Percentiles rank a stretch among this genome's conserved stretches.
Evolutionary conservation across 2,888 invertebrate species (phyloP).

Genomic region (Tryphoninae sp.): DNA sequence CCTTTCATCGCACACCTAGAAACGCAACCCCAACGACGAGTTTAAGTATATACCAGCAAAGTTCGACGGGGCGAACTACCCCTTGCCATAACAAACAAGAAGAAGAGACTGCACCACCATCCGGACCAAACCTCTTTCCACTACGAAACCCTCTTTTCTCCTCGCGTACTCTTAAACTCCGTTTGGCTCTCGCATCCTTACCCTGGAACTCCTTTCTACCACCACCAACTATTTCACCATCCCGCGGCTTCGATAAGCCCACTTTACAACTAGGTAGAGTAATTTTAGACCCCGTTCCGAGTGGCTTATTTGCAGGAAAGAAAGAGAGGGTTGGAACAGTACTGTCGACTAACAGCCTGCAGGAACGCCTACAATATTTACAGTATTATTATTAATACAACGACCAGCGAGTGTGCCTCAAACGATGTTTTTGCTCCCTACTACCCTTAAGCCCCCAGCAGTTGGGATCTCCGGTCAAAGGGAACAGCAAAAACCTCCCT

Average conservation of each 20-base stretch:
- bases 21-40: background rate
- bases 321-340: background rate
- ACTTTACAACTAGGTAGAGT: slow-evolving; percentile 65
- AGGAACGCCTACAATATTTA: slow-evolving; percentile 30
- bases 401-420: slow-evolving; percentile 1
- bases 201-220: slow-evolving; percentile 38
- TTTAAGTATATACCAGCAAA: background rate
- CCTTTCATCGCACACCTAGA: background rate
- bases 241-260: slow-evolving; percentile 70
- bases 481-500: background rate
- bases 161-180: slow-evolving; percentile 7
- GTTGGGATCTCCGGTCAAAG: slow-evolving; percentile 7
- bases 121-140: slow-evolving; percentile 11
- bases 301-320: slow-evolving; percentile 25
- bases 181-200: slow-evolving; percentile 12
- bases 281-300: slow-evolving; percentile 61
- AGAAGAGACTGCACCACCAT: slow-evolving; percentile 6
- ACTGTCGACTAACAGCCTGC: background rate
- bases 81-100: slow-evolving; percentile 18
- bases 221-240: slow-evolving; percentile 62
- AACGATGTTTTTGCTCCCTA: background rate
- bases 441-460: background rate
- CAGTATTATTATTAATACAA: slow-evolving; percentile 53
- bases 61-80: background rate
- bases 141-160: slow-evolving; percentile 33